phyloP scores from a whole-genome alignment of 30 jellyfish, hydroid and myxozoan genomes.

The Calvadosia cruxmelitensis region DNA sequence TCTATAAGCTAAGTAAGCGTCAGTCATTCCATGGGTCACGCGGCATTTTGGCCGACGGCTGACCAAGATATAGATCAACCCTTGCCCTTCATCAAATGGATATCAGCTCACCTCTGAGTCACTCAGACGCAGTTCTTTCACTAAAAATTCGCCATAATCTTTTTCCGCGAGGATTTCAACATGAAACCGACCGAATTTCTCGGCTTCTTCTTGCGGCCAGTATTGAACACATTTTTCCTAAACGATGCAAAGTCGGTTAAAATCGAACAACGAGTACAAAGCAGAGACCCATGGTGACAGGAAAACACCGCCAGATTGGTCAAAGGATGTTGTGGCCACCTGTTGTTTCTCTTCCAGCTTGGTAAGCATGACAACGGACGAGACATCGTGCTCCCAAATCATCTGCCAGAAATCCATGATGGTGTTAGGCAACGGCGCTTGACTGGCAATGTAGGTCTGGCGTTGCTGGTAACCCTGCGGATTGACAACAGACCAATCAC shows the following conservation, averaged over 20 bases:
- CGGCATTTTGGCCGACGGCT: too few species aligned
- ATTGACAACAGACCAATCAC: neutral
- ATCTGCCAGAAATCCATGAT: conserved; percentile 89
- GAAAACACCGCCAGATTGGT: neutral
- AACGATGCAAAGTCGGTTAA: neutral
- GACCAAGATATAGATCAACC: too few species aligned
- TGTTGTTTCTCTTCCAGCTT: conserved; percentile 76
- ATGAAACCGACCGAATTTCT: conserved; percentile 29
- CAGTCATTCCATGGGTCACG: too few species aligned
- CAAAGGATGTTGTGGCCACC: conserved; percentile 18
- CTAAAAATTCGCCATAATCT: conserved; percentile 24
- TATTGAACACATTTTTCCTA: conserved; percentile 46
- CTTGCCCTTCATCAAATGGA: too few species aligned
- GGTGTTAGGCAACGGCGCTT: conserved; percentile 80
- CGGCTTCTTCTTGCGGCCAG: conserved; percentile 60
- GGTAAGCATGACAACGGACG: conserved; percentile 78
- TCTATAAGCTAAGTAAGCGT: too few species aligned
- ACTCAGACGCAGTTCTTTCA: conserved; percentile 26
- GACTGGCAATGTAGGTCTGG: conserved; percentile 80
- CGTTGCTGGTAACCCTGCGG: conserved; percentile 67
- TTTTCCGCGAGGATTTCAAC: conserved; percentile 38
- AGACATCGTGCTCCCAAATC: conserved; percentile 84
- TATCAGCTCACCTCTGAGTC: conserved; percentile 49
- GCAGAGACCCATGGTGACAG: too few species aligned
- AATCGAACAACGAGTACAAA: neutral